A percentile compares a stretch with the other conserved stretches of the same genome.
Evolutionary conservation across 2,113 vertebrate genomes (phyloP).

Genomic region (Dipodomys stephensi): DNA sequence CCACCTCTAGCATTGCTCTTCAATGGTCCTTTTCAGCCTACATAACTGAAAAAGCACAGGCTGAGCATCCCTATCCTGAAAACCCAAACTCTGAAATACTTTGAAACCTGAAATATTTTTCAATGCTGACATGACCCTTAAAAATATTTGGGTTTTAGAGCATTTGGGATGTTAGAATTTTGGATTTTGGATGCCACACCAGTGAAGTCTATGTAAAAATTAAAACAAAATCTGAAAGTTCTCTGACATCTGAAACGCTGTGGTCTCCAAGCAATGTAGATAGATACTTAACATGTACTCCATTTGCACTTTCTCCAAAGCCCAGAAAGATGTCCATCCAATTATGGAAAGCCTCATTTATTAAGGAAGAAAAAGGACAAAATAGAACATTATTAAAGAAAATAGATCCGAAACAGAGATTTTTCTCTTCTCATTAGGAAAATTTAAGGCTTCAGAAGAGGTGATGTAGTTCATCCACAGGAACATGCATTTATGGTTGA

Average conservation of each 20-base stretch:
- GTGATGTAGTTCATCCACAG: neutral
- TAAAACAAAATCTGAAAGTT: neutral
- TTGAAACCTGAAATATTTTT: neutral
- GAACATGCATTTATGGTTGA: neutral
- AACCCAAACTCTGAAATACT: neutral
- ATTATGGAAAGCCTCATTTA: neutral
- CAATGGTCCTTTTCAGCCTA: neutral
- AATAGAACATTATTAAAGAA: neutral
- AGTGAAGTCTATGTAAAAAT: neutral
- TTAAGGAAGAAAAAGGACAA: no score
- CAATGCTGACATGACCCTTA: neutral
- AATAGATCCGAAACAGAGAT: neutral
- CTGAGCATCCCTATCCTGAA: neutral
- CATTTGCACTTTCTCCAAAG: neutral
- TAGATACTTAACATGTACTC: neutral
- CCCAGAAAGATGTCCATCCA: neutral
- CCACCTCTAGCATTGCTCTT: neutral
- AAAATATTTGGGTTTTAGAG: neutral
- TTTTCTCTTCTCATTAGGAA: neutral
- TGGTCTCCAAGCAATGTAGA: neutral
- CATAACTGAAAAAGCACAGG: neutral
- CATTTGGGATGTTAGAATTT: no score
- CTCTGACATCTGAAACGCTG: neutral
- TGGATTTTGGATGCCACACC: neutral
- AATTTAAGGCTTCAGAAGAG: neutral